phyloP scores from a whole-genome alignment of 2,888 invertebrate genomes.

The Sericinus montela region DNA sequence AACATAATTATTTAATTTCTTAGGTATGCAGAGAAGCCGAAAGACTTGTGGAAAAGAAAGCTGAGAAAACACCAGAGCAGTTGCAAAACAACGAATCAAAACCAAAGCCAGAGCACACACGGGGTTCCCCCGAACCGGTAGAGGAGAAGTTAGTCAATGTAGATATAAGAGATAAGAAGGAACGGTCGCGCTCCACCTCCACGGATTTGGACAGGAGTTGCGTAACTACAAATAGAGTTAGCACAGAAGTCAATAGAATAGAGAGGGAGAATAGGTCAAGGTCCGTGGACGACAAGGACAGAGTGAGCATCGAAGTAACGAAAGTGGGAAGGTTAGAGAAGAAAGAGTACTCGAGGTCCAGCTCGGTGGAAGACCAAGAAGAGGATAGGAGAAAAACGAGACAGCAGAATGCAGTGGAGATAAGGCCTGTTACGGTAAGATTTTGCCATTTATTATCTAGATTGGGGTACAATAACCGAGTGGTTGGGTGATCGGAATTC shows the following conservation, averaged over 20 bases:
- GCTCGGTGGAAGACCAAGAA: conserved; percentile 48
- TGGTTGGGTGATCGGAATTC: too few species aligned
- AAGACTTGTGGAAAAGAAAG: conserved; percentile 60
- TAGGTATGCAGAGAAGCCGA: conserved; percentile 71
- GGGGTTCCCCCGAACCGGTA: conserved; percentile 24
- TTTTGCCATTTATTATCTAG: not conserved
- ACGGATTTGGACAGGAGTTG: conserved; percentile 15
- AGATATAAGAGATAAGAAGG: conserved; percentile 25
- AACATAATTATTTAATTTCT: not conserved
- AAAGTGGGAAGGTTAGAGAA: conserved; percentile 20
- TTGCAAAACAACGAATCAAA: conserved; percentile 31
- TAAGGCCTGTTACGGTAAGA: conserved; percentile 61
- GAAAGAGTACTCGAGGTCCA: conserved; percentile 49
- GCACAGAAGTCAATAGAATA: conserved; percentile 31
- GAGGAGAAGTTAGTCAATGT: conserved; percentile 21
- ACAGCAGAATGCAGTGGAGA: conserved; percentile 49
- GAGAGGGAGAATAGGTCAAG: conserved; percentile 28
- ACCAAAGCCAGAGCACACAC: conserved; percentile 35
- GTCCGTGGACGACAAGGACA: conserved; percentile 32
- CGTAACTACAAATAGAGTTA: conserved; percentile 22
- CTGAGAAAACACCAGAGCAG: conserved; percentile 32
- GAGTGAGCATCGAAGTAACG: conserved; percentile 26
- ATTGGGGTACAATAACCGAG: too few species aligned
- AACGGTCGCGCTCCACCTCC: conserved; percentile 23
- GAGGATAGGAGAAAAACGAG: conserved; percentile 31